These are phyloP conservation scores for Digitonthophagus gazella DNA, from an alignment of 2,888 invertebrate genomes.

Conservation along the genomic window DNA sequence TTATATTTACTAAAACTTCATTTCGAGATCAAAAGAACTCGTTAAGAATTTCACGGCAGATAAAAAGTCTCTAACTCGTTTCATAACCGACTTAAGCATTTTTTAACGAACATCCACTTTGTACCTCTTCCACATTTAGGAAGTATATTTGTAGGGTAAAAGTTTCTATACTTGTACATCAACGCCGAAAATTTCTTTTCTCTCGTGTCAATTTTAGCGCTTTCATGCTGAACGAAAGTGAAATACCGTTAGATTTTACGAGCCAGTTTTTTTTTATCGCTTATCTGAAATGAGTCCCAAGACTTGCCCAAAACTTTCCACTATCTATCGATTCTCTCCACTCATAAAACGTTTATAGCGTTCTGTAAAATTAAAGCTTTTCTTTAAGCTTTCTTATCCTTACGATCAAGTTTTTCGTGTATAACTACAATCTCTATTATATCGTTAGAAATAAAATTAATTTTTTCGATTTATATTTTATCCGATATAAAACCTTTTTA, in stretches of 20 bases:
- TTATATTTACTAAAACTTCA: neutral
- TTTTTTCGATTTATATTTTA: neutral
- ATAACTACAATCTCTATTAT: neutral
- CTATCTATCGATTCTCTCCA: neutral
- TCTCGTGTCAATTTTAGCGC: neutral
- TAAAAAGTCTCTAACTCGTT: no score
- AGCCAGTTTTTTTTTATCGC: neutral
- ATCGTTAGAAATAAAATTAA: neutral
- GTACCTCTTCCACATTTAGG: neutral
- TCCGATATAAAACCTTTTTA: slow-evolving; percentile 30
- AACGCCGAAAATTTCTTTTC: neutral
- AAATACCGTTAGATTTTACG: neutral
- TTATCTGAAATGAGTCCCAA: neutral
- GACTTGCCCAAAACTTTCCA: neutral
- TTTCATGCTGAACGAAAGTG: neutral
- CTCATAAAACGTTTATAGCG: neutral
- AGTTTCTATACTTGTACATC: neutral
- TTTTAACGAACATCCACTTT: neutral
- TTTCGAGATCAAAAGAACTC: neutral
- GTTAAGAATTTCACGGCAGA: neutral
- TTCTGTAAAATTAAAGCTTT: neutral
- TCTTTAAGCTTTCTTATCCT: neutral
- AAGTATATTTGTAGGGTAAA: no score
- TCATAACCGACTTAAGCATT: neutral
- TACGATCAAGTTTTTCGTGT: neutral